phyloP scores from a whole-genome alignment of 1,140 invertebrate genomes.

The Aphis gossypii region DNA sequence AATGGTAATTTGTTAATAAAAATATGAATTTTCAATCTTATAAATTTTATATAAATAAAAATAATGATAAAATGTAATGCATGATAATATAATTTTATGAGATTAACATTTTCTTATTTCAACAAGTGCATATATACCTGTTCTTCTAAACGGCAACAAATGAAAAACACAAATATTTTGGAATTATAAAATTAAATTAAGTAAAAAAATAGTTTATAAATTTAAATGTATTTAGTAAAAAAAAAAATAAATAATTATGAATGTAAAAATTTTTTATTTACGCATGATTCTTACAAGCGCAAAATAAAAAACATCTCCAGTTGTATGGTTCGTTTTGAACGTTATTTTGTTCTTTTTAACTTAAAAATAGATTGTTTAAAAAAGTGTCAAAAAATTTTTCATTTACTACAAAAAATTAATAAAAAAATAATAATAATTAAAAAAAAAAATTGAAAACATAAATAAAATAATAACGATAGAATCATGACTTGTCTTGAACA shows the following conservation, averaged over 20 bases:
- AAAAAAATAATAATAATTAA: conserved; percentile 35
- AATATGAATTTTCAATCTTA: neutral
- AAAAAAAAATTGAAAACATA: conserved; percentile 40
- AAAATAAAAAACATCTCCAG: conserved; percentile 52
- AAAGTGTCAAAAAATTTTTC: conserved; percentile 43
- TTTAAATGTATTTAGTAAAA: neutral
- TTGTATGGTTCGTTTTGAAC: conserved; percentile 57
- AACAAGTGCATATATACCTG: conserved; percentile 31
- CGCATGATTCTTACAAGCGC: conserved; percentile 3
- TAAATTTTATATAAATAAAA: neutral
- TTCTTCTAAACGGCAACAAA: neutral
- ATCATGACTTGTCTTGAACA: conserved; percentile 51
- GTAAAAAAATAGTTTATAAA: conserved; percentile 23
- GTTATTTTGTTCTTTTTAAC: conserved; percentile 22
- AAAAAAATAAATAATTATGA: conserved; percentile 40
- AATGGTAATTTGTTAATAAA: conserved; percentile 32
- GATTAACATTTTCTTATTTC: conserved; percentile 5
- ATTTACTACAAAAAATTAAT: conserved; percentile 33
- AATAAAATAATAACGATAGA: conserved; percentile 40
- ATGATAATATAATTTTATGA: conserved; percentile 9
- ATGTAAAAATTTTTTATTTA: conserved; percentile 49
- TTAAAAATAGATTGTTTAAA: conserved; percentile 41
- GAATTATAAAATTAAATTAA: conserved; percentile 27
- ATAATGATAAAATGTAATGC: conserved; percentile 17
- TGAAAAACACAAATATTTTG: conserved; percentile 13